These are phyloP conservation scores for Antennarius maculatus DNA, from an alignment of 2,797 vertebrate species.

Conservation along the genomic window DNA sequence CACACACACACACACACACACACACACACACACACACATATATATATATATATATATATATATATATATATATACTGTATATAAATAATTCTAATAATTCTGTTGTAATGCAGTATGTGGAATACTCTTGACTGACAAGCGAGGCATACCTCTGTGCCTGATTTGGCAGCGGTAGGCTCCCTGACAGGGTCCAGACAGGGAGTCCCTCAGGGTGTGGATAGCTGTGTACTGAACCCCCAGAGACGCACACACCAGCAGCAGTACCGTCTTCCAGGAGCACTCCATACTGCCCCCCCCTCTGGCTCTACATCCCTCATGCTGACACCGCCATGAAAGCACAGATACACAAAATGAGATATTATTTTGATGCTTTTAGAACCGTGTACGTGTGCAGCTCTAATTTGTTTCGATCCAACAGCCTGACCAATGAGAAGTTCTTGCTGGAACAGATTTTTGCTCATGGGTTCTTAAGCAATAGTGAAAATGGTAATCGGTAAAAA, in stretches of 20 bases:
- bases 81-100: not conserved
- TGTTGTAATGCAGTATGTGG: constrained; percentile 11
- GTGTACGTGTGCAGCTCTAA: constrained; percentile 32
- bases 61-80: too few relatives aligned
- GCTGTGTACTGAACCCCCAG: constrained; percentile 86
- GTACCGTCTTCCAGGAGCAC: constrained; percentile 87
- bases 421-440: constrained; percentile 18
- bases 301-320: constrained; percentile 76
- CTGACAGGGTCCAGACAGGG: constrained; percentile 77
- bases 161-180: constrained; percentile 74
- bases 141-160: constrained; percentile 74
- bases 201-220: constrained; percentile 83
- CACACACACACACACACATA: too few relatives aligned
- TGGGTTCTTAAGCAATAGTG: constrained; percentile 15
- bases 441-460: constrained; percentile 33
- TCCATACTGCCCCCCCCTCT: constrained; percentile 77
- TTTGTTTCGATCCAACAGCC: constrained; percentile 16
- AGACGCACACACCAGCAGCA: constrained; percentile 83
- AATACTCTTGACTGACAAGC: not conserved
- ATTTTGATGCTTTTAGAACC: constrained; percentile 37
- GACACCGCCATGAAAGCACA: constrained; percentile 34
- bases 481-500: too few relatives aligned
- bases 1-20: too few relatives aligned
- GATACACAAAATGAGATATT: constrained; percentile 48
- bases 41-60: too few relatives aligned